phyloP scores from a whole-genome alignment of 2,888 invertebrate species.

The Lepidochrysops patricia region DNA sequence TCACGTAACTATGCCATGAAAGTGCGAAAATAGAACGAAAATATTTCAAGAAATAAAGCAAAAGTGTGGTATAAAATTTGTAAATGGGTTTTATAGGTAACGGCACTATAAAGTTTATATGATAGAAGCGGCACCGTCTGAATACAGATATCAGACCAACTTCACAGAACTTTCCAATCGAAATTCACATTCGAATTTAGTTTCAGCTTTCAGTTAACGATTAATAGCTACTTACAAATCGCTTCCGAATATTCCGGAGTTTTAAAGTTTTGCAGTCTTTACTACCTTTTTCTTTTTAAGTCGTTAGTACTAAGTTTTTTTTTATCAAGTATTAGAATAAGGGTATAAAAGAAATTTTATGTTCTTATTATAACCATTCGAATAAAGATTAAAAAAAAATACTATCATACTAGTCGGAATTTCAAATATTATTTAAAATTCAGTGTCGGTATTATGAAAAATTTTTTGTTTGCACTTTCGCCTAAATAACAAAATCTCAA shows the following conservation, averaged over 20 bases:
- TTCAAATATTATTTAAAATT: no score
- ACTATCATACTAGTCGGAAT: no score
- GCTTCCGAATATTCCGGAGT: conserved; percentile 13
- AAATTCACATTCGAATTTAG: conserved; percentile 21
- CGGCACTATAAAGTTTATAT: conserved; percentile 14
- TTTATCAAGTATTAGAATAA: neutral
- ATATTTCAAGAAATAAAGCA: neutral
- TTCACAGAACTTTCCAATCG: conserved; percentile 21
- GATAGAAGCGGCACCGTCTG: conserved; percentile 14
- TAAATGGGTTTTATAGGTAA: conserved; percentile 8
- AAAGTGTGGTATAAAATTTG: neutral
- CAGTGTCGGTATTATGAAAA: no score
- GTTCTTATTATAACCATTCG: no score
- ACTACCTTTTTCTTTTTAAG: neutral
- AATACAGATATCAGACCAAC: conserved; percentile 24
- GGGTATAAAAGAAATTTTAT: no score
- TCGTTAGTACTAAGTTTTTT: neutral
- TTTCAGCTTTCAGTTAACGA: conserved; percentile 14
- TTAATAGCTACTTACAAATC: conserved; percentile 15
- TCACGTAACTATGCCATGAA: neutral
- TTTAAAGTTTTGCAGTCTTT: conserved; percentile 2
- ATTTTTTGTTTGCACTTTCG: no score
- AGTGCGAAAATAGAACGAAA: neutral
- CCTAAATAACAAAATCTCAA: no score
- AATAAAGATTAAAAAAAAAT: no score